phyloP scores from a whole-genome alignment of 2,888 invertebrate genomes.

The Ecdyonurus torrentis region DNA sequence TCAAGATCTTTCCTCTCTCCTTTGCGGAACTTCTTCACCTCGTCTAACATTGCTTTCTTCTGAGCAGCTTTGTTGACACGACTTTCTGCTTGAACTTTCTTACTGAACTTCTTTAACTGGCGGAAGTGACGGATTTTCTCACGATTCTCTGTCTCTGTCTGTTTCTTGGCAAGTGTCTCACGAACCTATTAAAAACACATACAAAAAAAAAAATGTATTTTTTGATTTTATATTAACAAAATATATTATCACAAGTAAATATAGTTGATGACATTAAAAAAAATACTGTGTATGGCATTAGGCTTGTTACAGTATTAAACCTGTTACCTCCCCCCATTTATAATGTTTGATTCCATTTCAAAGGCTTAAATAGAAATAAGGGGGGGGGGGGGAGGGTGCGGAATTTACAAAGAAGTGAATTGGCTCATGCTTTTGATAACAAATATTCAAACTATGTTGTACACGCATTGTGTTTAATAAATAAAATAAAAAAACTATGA shows the following conservation, averaged over 20 bases:
- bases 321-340: too few species aligned
- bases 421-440: too few species aligned
- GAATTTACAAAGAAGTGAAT: too few species aligned
- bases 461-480: too few species aligned
- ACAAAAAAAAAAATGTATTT: not conserved
- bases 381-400: too few species aligned
- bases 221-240: not conserved
- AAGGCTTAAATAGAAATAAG: too few species aligned
- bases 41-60: slow-evolving; percentile 79
- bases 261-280: too few species aligned
- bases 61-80: slow-evolving; percentile 73
- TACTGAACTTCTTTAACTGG: slow-evolving; percentile 82
- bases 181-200: slow-evolving; percentile 44
- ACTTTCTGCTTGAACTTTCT: slow-evolving; percentile 71
- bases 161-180: slow-evolving; percentile 63
- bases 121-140: slow-evolving; percentile 83
- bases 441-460: too few species aligned
- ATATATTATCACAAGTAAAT: slow-evolving; percentile 1
- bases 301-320: too few species aligned
- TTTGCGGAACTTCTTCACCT: slow-evolving; percentile 84
- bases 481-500: too few species aligned
- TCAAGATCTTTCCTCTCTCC: slow-evolving; percentile 63
- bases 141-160: slow-evolving; percentile 66
- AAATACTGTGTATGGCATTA: too few species aligned
- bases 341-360: too few species aligned